These are phyloP conservation scores for Halcyon malimbica DNA, from an alignment of 2,113 vertebrate species.

Conservation along the genomic window DNA sequence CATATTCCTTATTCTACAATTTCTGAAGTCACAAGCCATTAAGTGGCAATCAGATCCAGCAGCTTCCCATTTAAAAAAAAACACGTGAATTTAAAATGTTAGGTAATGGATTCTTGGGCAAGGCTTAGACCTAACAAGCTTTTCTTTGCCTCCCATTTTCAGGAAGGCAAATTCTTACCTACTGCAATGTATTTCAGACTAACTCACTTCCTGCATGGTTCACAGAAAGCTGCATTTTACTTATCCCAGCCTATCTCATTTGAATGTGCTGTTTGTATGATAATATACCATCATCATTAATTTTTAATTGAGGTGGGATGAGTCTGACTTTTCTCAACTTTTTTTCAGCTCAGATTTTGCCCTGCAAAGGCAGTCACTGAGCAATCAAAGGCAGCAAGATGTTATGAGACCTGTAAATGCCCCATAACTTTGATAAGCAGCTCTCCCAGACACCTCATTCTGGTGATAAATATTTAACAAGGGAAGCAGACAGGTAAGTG, in stretches of 20 bases:
- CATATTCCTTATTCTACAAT: background rate
- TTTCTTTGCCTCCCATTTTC: background rate
- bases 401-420: background rate
- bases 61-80: background rate
- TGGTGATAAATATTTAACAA: conserved; percentile 39
- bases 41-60: background rate
- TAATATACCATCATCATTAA: background rate
- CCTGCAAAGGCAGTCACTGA: conserved; percentile 36
- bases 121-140: background rate
- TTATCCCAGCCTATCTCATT: background rate
- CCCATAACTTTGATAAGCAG: conserved; percentile 7
- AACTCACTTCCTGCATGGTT: background rate
- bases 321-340: background rate
- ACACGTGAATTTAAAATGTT: background rate
- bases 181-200: background rate
- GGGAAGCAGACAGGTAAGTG: background rate
- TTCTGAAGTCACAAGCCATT: background rate
- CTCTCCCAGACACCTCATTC: background rate
- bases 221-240: background rate
- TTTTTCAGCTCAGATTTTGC: background rate
- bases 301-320: conserved; percentile 1
- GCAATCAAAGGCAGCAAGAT: conserved; percentile 30
- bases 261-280: background rate
- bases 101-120: background rate
- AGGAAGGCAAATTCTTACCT: background rate